phyloP scores from a whole-genome alignment of 1,140 invertebrate species.

The Apis laboriosa region DNA sequence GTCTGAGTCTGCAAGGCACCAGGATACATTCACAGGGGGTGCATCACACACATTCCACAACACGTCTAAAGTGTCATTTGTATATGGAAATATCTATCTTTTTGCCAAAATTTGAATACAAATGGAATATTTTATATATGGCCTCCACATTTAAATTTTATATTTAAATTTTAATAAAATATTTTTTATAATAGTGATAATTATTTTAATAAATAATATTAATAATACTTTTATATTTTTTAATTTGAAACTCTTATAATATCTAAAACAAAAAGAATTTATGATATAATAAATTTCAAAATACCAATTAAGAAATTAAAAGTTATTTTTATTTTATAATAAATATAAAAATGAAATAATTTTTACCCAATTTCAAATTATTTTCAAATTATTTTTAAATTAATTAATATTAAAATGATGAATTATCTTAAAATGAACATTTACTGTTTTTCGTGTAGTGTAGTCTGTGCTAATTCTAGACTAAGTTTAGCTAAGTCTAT shows the following conservation, averaged over 20 bases:
- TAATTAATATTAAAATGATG: background rate
- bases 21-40: constrained; percentile 80
- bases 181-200: background rate
- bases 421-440: constrained; percentile 1
- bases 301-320: background rate
- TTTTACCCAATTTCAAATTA: background rate
- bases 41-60: constrained; percentile 80
- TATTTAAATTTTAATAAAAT: background rate
- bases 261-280: background rate
- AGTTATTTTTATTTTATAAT: background rate
- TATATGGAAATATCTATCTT: constrained; percentile 58
- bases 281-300: background rate
- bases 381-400: background rate
- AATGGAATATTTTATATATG: constrained; percentile 19
- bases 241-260: background rate
- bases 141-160: background rate
- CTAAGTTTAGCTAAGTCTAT: constrained; percentile 67
- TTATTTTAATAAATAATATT: background rate
- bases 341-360: background rate
- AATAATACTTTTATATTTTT: background rate
- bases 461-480: constrained; percentile 66
- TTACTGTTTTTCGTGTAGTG: constrained; percentile 58
- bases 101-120: constrained; percentile 25
- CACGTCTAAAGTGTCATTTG: constrained; percentile 77
- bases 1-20: constrained; percentile 81